Conservation (phyloP, 2,797 vertebrate genomes). For the Alauda arvensis region DNA sequence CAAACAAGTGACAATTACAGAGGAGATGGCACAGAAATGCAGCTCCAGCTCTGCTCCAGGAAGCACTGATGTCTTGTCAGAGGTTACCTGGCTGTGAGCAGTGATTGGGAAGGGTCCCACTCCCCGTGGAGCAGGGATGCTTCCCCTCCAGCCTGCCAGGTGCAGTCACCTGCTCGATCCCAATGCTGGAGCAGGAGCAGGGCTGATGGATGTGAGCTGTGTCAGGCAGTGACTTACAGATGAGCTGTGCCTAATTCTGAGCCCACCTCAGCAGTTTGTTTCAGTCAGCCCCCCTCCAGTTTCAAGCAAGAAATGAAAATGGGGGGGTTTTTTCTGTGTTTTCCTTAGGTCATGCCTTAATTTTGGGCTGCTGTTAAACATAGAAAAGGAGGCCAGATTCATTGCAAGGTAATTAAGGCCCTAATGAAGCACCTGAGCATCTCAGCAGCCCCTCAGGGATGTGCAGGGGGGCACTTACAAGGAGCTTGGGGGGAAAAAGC, state of each 20-base stretch:
- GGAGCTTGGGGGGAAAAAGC: background rate
- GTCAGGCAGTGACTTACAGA: rapidly evolving
- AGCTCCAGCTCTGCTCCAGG: background rate
- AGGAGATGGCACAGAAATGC: background rate
- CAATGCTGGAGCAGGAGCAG: rapidly evolving
- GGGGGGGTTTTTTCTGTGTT: rapidly evolving
- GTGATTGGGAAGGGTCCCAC: rapidly evolving
- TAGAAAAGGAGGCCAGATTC: background rate
- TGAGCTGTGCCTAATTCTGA: background rate
- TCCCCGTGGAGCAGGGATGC: rapidly evolving
- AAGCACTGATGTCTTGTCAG: background rate
- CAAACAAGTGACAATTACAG: background rate
- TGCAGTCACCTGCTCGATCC: rapidly evolving
- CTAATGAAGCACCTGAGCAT: background rate
- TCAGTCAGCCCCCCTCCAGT: background rate
- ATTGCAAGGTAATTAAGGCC: background rate
- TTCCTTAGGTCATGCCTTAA: background rate
- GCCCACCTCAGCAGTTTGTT: background rate
- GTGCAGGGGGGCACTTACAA: background rate
- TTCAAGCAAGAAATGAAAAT: background rate
- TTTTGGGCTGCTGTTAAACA: background rate
- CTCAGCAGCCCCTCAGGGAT: background rate
- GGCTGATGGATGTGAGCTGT: background rate
- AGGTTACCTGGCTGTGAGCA: background rate
- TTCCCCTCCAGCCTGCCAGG: background rate